phyloP scores from a whole-genome alignment of 2,113 vertebrate species.

The Morone saxatilis region DNA sequence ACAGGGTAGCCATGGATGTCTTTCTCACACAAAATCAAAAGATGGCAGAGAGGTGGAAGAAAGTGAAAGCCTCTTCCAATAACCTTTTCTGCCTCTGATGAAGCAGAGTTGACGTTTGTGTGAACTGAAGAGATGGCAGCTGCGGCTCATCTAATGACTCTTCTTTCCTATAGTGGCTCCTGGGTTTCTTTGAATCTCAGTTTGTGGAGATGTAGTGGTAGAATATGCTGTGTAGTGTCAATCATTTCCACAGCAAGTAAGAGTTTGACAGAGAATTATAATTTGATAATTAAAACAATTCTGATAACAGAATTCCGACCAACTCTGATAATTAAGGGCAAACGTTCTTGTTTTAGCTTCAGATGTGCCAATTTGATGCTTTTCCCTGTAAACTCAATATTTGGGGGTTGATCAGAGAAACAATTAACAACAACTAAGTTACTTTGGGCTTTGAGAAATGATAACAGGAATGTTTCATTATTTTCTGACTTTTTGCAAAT shows the following conservation, averaged over 20 bases:
- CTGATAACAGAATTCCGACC: too few relatives aligned
- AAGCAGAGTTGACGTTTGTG: constrained; percentile 36
- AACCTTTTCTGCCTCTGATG: constrained; percentile 22
- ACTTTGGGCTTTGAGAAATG: too few relatives aligned
- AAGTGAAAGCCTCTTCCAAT: constrained; percentile 30
- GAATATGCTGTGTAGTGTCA: not conserved
- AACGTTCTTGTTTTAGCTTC: too few relatives aligned
- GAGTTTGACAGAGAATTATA: too few relatives aligned
- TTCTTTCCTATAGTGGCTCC: constrained; percentile 11
- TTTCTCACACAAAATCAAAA: constrained; percentile 26
- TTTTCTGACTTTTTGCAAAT: too few relatives aligned
- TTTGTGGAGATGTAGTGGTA: not conserved
- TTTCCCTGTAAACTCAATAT: too few relatives aligned
- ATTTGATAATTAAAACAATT: not conserved
- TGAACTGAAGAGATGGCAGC: constrained; percentile 48
- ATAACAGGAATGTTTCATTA: too few relatives aligned
- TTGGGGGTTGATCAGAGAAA: too few relatives aligned
- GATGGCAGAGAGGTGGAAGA: constrained; percentile 3
- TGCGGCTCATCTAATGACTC: constrained; percentile 21
- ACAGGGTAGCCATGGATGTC: constrained; percentile 3
- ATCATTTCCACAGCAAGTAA: not conserved
- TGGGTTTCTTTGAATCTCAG: constrained; percentile 14
- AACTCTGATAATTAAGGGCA: too few relatives aligned
- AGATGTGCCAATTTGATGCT: too few relatives aligned
- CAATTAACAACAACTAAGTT: too few relatives aligned